These are phyloP conservation scores for Sacculina carcini DNA, from an alignment of 2,888 invertebrate species.

Conservation along the genomic window DNA sequence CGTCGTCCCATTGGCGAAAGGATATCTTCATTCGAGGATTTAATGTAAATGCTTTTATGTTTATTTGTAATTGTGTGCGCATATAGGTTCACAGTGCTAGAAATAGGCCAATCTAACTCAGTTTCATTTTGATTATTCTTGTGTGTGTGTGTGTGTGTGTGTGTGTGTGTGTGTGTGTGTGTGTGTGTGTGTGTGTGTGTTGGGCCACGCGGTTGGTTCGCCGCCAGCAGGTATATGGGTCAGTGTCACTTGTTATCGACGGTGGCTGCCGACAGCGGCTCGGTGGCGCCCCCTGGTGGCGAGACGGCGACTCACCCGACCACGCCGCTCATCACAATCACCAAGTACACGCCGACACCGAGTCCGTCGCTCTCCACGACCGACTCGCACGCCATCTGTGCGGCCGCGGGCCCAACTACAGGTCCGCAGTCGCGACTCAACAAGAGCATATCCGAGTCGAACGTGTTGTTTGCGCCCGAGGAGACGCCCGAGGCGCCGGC, in stretches of 20 bases:
- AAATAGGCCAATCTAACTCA: background rate
- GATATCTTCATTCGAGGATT: background rate
- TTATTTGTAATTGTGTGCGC: background rate
- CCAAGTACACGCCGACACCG: conserved; percentile 60
- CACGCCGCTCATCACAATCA: conserved; percentile 88
- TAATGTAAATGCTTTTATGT: background rate
- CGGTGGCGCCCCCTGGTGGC: background rate
- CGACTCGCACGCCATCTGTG: conserved; percentile 8
- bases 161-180: background rate
- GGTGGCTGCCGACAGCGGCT: background rate
- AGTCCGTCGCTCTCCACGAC: background rate
- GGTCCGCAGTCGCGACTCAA: conserved; percentile 32
- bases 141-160: background rate
- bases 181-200: background rate
- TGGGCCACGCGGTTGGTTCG: background rate
- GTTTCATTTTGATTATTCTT: background rate
- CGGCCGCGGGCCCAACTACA: conserved; percentile 23
- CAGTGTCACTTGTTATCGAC: background rate
- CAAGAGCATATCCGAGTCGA: conserved; percentile 71
- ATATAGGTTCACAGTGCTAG: background rate
- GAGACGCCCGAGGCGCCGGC: conserved; percentile 70
- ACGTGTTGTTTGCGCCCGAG: conserved; percentile 60
- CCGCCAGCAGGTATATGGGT: conserved; percentile 9
- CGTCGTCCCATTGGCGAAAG: too few species aligned
- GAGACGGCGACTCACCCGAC: conserved; percentile 19